A percentile compares a stretch with the other conserved stretches of the same genome.
phyloP scores from a whole-genome alignment of 2,113 vertebrate species.

The Neomonachus schauinslandi region DNA sequence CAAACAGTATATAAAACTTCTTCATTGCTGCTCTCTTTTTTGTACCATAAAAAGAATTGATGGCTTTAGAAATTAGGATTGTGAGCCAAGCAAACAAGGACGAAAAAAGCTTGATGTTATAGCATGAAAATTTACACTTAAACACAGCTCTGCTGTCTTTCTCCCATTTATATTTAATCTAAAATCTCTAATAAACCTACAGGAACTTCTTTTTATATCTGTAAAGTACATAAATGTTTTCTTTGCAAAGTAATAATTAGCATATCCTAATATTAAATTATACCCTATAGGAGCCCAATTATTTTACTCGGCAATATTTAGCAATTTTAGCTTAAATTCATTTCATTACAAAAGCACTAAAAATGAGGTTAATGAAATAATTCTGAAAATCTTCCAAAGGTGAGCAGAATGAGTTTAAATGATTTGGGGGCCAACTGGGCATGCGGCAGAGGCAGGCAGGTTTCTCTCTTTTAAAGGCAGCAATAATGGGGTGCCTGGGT shows the following conservation, averaged over 20 bases:
- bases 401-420: neutral
- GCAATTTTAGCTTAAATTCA: neutral
- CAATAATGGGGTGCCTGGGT: neutral
- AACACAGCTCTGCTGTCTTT: neutral
- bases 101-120: neutral
- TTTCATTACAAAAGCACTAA: slow-evolving; percentile 20
- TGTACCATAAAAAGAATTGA: neutral
- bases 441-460: too few species aligned
- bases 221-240: neutral
- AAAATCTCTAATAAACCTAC: neutral
- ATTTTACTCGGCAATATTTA: neutral
- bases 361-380: slow-evolving; percentile 10
- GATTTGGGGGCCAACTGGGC: neutral
- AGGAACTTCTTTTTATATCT: neutral
- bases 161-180: neutral
- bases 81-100: neutral
- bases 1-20: neutral
- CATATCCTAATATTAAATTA: slow-evolving; percentile 15
- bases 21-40: neutral
- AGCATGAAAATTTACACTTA: neutral
- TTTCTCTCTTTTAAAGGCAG: neutral
- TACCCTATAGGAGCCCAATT: neutral
- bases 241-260: slow-evolving; percentile 37
- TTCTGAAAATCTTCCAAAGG: neutral
- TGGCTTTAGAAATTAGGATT: slow-evolving; percentile 14